phyloP scores from a whole-genome alignment of 1,140 invertebrate species.

The Hycleus cichorii region DNA sequence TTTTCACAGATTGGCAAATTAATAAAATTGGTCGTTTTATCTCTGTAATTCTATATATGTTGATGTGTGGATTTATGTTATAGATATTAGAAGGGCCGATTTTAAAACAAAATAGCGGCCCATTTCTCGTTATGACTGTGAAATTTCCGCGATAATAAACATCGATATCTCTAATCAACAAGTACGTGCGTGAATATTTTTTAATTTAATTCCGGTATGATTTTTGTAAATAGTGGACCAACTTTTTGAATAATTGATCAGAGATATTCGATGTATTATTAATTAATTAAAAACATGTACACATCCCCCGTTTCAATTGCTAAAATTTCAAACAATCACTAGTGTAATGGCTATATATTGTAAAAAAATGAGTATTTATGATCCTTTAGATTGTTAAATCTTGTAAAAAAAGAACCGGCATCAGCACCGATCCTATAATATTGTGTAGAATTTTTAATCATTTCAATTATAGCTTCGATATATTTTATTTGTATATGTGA shows the following conservation, averaged over 20 bases:
- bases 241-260: slow-evolving; percentile 5
- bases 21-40: no score
- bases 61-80: slow-evolving; percentile 18
- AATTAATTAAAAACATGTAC: no score
- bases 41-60: slow-evolving; percentile 13
- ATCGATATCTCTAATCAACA: no score
- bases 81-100: slow-evolving; percentile 9
- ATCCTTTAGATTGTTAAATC: slow-evolving; percentile 16
- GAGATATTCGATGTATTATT: no score
- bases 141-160: no score
- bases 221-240: slow-evolving; percentile 41
- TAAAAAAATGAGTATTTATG: slow-evolving; percentile 33
- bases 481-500: slow-evolving; percentile 41
- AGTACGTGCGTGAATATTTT: no score
- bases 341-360: slow-evolving; percentile 37
- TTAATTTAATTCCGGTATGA: no score
- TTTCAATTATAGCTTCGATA: slow-evolving; percentile 21
- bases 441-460: slow-evolving; percentile 15
- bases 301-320: slow-evolving; percentile 21
- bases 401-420: slow-evolving; percentile 23
- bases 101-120: background rate
- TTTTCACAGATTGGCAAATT: no score
- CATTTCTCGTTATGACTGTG: background rate
- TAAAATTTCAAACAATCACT: slow-evolving; percentile 40
- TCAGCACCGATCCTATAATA: slow-evolving; percentile 38